Conservation (phyloP, 1,140 invertebrate genomes). For the Diploscapter pachys region DNA sequence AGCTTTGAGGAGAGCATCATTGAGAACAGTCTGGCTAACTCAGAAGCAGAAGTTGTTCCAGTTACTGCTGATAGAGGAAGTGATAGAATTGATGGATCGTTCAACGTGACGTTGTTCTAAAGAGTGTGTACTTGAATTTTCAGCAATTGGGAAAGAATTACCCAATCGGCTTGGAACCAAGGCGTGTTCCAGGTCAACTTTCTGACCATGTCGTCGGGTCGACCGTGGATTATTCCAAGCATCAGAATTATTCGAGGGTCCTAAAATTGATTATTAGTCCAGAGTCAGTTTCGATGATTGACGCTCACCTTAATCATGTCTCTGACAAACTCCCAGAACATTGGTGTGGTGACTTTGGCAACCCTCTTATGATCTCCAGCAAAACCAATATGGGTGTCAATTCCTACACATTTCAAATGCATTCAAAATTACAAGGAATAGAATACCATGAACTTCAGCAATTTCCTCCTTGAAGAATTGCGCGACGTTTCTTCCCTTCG, state of each 20-base stretch:
- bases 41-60: slow-evolving; percentile 49
- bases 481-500: slow-evolving; percentile 48
- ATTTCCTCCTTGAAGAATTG: slow-evolving; percentile 61
- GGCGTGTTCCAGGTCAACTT: not conserved
- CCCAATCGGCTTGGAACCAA: too few species aligned
- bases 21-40: slow-evolving; percentile 50
- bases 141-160: too few species aligned
- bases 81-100: slow-evolving; percentile 37
- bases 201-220: not conserved
- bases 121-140: not conserved
- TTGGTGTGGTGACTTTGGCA: slow-evolving; percentile 32
- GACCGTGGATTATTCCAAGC: slow-evolving; percentile 28
- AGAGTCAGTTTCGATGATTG: too few species aligned
- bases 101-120: slow-evolving; percentile 34
- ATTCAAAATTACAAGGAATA: too few species aligned
- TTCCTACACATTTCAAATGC: too few species aligned
- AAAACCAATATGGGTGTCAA: too few species aligned
- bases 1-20: slow-evolving; percentile 29
- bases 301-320: slow-evolving; percentile 15
- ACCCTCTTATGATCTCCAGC: slow-evolving; percentile 17
- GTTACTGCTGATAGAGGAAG: slow-evolving; percentile 30
- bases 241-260: slow-evolving; percentile 36
- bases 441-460: slow-evolving; percentile 55
- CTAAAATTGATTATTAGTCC: not conserved
- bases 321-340: slow-evolving; percentile 28